Conservation (phyloP, 2,113 vertebrate genomes). For the Dolichotis patagonum region DNA sequence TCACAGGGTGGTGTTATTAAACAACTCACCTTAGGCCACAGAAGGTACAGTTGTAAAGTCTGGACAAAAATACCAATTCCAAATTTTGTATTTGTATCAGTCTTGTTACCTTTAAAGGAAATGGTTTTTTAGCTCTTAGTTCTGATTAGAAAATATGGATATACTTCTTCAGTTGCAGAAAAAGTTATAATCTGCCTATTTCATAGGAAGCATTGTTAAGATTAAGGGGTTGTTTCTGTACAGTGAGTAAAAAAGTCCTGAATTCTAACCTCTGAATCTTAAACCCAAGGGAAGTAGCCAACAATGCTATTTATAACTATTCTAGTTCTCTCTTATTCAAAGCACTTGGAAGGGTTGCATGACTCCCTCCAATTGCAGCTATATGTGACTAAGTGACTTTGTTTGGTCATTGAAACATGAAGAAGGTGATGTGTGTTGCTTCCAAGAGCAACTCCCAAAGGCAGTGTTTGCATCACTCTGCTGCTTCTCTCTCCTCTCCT, state of each 20-base stretch:
- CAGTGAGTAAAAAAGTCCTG: not conserved
- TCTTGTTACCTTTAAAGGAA: slow-evolving; percentile 5
- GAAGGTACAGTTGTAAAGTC: not conserved
- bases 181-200: not conserved
- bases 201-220: not conserved
- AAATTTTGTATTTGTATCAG: not conserved
- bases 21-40: slow-evolving; percentile 29
- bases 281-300: not conserved
- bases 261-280: not conserved
- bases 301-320: not conserved
- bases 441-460: not conserved
- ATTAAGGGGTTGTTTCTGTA: not conserved
- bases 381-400: not conserved
- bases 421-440: not conserved
- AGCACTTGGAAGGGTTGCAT: not conserved
- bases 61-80: slow-evolving; percentile 8
- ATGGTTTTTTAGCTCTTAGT: not conserved
- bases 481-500: not conserved
- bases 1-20: slow-evolving; percentile 54
- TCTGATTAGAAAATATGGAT: slow-evolving; percentile 2
- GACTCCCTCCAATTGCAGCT: not conserved
- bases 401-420: not conserved
- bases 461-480: not conserved
- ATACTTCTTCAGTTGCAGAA: not conserved
- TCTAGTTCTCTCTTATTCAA: not conserved